A percentile compares a stretch with the other conserved stretches of the same genome.
phyloP scores from a whole-genome alignment of 53 echinoderm and acorn worm species.

The Crossaster papposus region DNA sequence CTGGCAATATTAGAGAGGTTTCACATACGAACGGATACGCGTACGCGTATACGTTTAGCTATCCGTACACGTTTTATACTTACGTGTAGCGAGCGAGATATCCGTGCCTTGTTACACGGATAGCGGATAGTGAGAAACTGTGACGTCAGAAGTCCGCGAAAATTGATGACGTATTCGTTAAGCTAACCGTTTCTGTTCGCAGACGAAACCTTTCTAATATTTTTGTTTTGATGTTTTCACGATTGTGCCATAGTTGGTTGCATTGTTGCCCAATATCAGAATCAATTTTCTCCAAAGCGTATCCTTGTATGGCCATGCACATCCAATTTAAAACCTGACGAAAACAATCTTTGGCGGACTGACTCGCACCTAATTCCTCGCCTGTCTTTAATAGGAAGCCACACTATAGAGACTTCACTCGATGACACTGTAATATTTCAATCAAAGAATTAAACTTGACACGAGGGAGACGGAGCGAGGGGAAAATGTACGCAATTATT shows the following conservation, averaged over 20 bases:
- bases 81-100: no score
- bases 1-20: no score
- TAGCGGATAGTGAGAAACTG: no score
- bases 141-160: no score
- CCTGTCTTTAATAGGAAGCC: neutral
- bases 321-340: neutral
- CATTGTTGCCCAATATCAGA: neutral
- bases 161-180: no score
- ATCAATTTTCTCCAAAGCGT: neutral
- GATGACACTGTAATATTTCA: neutral
- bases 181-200: no score
- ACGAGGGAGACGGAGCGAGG: neutral
- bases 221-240: neutral
- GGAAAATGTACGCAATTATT: slow-evolving; percentile 3
- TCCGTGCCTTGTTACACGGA: no score
- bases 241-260: neutral
- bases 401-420: neutral
- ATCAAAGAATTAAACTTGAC: neutral
- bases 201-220: no score
- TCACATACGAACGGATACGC: no score
- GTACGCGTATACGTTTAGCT: no score
- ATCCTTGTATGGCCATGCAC: neutral
- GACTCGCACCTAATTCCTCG: neutral
- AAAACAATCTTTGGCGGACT: neutral
- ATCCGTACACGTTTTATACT: no score